Base-by-base conservation (phyloP, 2,113 vertebrate species). In the Okapia johnstoni region DNA sequence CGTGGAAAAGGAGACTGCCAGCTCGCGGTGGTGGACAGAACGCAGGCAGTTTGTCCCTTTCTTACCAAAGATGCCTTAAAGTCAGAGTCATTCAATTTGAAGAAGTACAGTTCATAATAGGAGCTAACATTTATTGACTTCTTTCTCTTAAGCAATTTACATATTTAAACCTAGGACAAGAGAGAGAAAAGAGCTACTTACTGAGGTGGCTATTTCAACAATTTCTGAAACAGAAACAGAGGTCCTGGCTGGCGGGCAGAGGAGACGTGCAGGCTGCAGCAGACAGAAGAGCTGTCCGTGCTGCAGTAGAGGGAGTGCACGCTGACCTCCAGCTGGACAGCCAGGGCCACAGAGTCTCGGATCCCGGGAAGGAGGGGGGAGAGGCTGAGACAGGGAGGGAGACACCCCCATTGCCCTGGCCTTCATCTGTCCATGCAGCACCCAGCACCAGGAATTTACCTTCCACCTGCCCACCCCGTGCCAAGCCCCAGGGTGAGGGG, bases 161-260 rank as follows among this genome's bases (percentile, higher is more conserved):
- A 40, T 58, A 60, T 54, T 85, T 54, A 40, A 73, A 84, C 46
- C 61, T 57, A 52, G 55, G 81, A 61, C 19, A 55, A 87, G 23
- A 85, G 46, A 80, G 30, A 80, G 87, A 84, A 85, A 70, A 96
- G 92, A 52, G 54, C 33, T 84, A 89, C 79, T 92, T 76, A 96
- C 93, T 87, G 26, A 92, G 81, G 5, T 48, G 40, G 16, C 52
- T 21, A 58, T 25, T 61, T 23, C 61, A 73, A 80, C 17, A 76
- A 25, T 28, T 83, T 95, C 88, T 93, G 50, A 80, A 76, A 17
- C 66, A 33, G 16, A 73, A 80, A 77, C 2, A 13, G 73, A 57
- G 50, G 77, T 55, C 88, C 55, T 5, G 52, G 9, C 73, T 16
- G 43, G 30, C 0, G 4, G 48, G 23, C 26, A 12, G 80, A 77